Evolutionary conservation across 2,113 vertebrate species (phyloP), one percentile per base, ranked within the genome.

Genomic region (Romanogobio albipinnatus): DNA sequence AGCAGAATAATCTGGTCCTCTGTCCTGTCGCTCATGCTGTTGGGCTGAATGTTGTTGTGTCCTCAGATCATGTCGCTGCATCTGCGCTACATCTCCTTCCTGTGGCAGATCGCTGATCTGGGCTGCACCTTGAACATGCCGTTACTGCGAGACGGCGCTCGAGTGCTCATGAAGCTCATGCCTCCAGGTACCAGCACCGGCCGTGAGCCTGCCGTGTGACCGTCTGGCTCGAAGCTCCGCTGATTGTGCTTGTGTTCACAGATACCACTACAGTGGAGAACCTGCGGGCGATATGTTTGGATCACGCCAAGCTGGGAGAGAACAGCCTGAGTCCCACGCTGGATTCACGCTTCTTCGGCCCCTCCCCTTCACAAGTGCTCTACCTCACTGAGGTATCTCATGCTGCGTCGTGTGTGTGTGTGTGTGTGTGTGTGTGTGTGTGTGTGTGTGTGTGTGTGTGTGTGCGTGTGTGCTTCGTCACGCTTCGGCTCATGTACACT

Each of bases 131-230:
- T 99, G 87, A 98, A 96, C 93, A 99, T 99, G 98, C 96, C 98
- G 24, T 95, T 97, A 82, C 96, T 99, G 85, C 94, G 98, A 93
- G 98, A 99, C 89, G 98, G 98, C 89, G 98, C 98, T 89, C 95
- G 98, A 86, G 95, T 99, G 85, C 97, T 99, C 85, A 99, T 99
- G 98, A 99, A 99, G 90, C 97, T 99, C 89, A 99, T 99, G 97
- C 98, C 98, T 76, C 97, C 98, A 93, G 98, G 98, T 99, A 94
- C 88, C n/a, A 13, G 24, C n/a, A 3, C 0, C 14, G n/a, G 1
- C 5, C 19, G 70, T 2, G 43, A 15, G n/a, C n/a, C 1, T 39
- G n/a, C 9, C 39, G 8, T 33, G 9, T 47, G 22, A 51, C 19
- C 0, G 49, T 14, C 24, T 26, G 71, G 8, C 26, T 7, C 3